These are phyloP conservation scores for Plusia festucae DNA, from an alignment of 2,888 invertebrate species.

Conservation along the genomic window DNA sequence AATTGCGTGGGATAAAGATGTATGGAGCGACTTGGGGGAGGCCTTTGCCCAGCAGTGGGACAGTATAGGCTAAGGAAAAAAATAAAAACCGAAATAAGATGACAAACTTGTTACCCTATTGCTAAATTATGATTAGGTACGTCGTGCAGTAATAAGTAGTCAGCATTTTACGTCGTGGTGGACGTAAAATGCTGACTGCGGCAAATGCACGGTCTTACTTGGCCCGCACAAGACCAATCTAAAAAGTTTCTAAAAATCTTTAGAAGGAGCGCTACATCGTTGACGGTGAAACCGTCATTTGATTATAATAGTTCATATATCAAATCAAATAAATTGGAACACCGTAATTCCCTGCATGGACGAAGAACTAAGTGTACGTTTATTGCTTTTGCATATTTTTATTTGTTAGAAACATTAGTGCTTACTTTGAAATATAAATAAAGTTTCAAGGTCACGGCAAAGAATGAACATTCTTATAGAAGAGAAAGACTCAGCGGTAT, in stretches of 20 bases:
- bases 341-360: slow-evolving; percentile 13
- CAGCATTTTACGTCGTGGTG: no score
- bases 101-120: no score
- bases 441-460: slow-evolving; percentile 57
- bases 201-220: no score
- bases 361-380: slow-evolving; percentile 23
- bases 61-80: no score
- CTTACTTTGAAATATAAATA: slow-evolving; percentile 12
- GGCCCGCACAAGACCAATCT: no score
- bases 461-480: slow-evolving; percentile 22
- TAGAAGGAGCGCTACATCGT: slow-evolving; percentile 13
- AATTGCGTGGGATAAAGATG: no score
- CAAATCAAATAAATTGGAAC: slow-evolving; percentile 2
- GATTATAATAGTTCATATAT: not conserved
- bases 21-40: no score
- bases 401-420: not conserved
- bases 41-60: no score
- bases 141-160: no score
- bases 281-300: slow-evolving; percentile 22
- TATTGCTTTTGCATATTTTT: not conserved
- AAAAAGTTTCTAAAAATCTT: not conserved
- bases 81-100: no score
- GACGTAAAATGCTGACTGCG: no score
- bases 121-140: no score
- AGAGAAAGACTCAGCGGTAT: slow-evolving; percentile 47